Base-by-base conservation (phyloP, 2,797 vertebrate genomes). In the Pterois miles region DNA sequence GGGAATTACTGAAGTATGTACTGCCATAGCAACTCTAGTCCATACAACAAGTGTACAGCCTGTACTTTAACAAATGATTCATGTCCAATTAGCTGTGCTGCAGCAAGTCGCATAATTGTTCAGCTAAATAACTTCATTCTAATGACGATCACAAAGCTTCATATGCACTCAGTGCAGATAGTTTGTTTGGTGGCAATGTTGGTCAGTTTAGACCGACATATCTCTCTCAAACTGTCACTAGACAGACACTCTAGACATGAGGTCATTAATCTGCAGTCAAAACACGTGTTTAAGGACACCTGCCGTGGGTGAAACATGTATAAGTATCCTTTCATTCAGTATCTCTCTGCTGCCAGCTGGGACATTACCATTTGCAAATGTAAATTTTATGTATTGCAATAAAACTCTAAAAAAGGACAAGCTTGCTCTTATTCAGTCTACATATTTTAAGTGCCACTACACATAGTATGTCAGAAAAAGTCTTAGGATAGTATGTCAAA, bases 11-110 rank as follows among this genome's bases (percentile, higher is more conserved):
- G 10, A 13, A 76, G 57, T 50, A 10, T 53, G 33, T 20, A 75
- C 64, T 74, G 68, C 75, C 74, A 77, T 78, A 81, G 76, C 81
- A 86, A 72, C 79, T 60, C 62, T 57, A 8, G 34, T 12, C 46
- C 8, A 34, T 63, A 31, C 29, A 70, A 25, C 50, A 18, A 57
- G 31, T 4, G 33, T 27, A 71, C 79, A 34, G 25, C 12, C 25
- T 80, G 64, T 66, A 22, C 68, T 71, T 71, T 7, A 64, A 29
- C 65, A 67, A 65, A 64, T 62, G 58, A 43, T 73, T 71, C 46
- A 52, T 36, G n/a, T 46, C 7, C 56, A 66, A 77, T 79, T 68
- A 72, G 13, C 36, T 18, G 27, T 12, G 54, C 77, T 23, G 65
- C 65, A 27, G 76, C 64, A 34, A 31, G 2, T 56, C 50, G 57